Conservation (phyloP, 2,797 vertebrate genomes). For the Tamandua tetradactyla region DNA sequence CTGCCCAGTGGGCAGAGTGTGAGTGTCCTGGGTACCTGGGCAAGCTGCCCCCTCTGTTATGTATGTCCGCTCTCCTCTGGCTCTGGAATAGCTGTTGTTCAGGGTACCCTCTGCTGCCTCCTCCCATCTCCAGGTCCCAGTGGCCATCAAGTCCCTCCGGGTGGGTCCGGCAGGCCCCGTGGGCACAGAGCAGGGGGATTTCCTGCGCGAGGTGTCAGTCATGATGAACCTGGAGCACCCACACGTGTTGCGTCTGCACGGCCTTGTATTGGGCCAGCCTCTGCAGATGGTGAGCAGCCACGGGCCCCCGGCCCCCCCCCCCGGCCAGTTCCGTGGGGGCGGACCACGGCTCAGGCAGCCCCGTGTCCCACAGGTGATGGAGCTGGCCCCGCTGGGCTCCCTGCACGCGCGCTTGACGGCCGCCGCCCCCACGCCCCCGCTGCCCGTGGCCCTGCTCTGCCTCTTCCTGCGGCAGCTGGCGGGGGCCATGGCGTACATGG, state of each 20-base stretch:
- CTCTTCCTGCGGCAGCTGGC: constrained; percentile 90
- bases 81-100: not conserved
- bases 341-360: not conserved
- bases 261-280: constrained; percentile 92
- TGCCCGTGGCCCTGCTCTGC: constrained; percentile 90
- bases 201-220: constrained; percentile 91
- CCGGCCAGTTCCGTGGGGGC: not conserved
- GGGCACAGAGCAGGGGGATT: constrained; percentile 87
- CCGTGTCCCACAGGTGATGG: constrained; percentile 87
- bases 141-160: constrained; percentile 74
- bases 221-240: constrained; percentile 93
- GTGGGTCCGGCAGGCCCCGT: constrained; percentile 32
- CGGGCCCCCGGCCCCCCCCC: fast-evolving
- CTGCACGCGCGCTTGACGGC: constrained; percentile 89
- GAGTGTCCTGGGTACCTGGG: constrained; percentile 49
- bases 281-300: constrained; percentile 91
- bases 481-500: constrained; percentile 92
- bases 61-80: not conserved
- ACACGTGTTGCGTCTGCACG: constrained; percentile 92
- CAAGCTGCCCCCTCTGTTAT: not conserved
- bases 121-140: constrained; percentile 49
- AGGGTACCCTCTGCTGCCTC: not conserved
- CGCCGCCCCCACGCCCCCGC: constrained; percentile 82
- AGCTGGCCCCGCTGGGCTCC: constrained; percentile 89
- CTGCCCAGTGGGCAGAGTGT: constrained; percentile 88